phyloP scores from a whole-genome alignment of 64 coral and sea anemone genomes.

The Pocillopora damicornis region DNA sequence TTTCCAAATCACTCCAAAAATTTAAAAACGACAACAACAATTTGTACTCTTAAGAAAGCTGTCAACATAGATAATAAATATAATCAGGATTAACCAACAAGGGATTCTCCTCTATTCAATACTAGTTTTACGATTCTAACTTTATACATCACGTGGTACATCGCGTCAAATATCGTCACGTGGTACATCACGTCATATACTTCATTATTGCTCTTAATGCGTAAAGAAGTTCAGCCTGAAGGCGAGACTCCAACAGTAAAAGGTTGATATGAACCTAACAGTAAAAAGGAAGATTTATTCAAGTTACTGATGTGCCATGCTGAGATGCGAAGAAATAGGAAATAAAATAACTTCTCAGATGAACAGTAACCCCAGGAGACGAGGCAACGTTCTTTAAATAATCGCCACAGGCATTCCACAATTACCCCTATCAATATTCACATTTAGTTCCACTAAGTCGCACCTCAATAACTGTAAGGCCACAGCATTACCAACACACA shows the following conservation, averaged over 20 bases:
- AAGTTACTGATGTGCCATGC: not conserved
- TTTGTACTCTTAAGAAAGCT: not conserved
- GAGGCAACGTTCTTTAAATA: no score
- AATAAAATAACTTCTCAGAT: not conserved
- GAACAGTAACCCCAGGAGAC: no score
- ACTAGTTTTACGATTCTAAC: not conserved
- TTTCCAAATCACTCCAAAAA: not conserved
- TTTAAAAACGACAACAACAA: not conserved
- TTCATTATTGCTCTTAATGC: constrained; percentile 86
- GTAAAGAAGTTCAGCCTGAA: constrained; percentile 93
- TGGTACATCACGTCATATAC: constrained; percentile 69
- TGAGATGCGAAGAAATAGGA: not conserved
- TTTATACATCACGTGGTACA: not conserved
- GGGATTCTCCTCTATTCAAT: not conserved
- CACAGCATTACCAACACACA: no score
- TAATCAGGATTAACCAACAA: not conserved
- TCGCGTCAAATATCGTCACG: not conserved
- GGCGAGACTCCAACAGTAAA: constrained; percentile 71
- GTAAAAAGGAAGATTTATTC: not conserved
- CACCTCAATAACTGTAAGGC: no score
- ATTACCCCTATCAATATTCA: no score
- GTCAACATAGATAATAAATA: constrained; percentile 6
- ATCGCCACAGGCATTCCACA: no score
- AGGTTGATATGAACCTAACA: constrained; percentile 91
- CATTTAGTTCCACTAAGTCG: no score